Evolutionary conservation across 2,797 vertebrate genomes (phyloP).

Genomic region (Lutjanus campechanus): DNA sequence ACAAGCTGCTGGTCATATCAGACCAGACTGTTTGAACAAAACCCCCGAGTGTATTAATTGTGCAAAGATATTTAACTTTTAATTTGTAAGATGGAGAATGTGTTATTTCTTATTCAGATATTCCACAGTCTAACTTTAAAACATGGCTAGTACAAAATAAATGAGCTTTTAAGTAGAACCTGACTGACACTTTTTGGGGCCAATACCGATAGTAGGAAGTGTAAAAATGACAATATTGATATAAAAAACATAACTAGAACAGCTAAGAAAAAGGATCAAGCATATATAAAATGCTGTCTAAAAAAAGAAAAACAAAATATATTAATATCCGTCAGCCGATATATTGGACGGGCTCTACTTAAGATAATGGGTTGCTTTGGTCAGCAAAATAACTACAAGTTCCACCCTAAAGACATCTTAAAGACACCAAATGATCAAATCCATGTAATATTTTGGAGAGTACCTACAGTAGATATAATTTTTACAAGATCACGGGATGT

Average conservation of each 20-base stretch:
- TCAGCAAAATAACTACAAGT: background rate
- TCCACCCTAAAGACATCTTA: background rate
- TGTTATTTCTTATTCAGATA: background rate
- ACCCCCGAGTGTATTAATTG: conserved; percentile 6
- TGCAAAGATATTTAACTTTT: conserved; percentile 2
- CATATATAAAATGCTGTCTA: too few species aligned
- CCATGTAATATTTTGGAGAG: background rate
- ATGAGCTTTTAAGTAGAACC: background rate
- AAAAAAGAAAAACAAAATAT: too few species aligned
- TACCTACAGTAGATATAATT: background rate
- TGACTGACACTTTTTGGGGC: too few species aligned
- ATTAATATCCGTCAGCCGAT: too few species aligned
- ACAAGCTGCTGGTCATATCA: background rate
- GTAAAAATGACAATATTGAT: too few species aligned
- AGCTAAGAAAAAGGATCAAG: too few species aligned
- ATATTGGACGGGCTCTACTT: too few species aligned
- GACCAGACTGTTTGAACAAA: background rate
- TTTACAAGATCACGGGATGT: conserved; percentile 17
- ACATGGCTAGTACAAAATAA: background rate
- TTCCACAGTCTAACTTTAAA: background rate
- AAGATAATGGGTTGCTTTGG: background rate
- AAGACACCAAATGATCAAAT: conserved; percentile 4
- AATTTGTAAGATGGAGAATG: background rate
- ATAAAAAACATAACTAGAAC: too few species aligned
- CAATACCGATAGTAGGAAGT: too few species aligned